Evolutionary conservation across 1,140 invertebrate genomes (phyloP).

Genomic region (Calliopsis andreniformis): DNA sequence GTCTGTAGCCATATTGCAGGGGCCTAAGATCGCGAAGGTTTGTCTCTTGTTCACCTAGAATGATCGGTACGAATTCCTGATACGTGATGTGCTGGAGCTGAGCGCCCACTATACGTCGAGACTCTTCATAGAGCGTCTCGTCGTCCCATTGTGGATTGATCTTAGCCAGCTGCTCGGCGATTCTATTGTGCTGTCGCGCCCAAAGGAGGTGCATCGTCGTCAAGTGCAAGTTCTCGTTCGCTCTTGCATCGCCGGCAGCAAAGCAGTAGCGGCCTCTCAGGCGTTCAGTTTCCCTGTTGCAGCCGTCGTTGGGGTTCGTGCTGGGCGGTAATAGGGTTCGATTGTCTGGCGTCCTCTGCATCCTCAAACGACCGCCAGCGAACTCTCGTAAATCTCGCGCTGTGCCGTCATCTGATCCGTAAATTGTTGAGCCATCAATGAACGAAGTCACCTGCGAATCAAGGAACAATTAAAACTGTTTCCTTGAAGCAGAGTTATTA

Average conservation of each 20-base stretch:
- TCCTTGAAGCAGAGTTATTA: too few relatives aligned
- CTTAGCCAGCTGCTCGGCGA: conserved; percentile 84
- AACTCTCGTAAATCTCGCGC: conserved; percentile 82
- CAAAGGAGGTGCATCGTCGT: conserved; percentile 91
- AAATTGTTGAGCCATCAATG: conserved; percentile 94
- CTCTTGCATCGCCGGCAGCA: conserved; percentile 88
- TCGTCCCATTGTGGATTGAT: conserved; percentile 93
- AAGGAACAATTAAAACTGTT: neutral
- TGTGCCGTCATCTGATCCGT: conserved; percentile 85
- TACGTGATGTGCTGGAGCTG: conserved; percentile 94
- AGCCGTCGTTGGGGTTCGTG: conserved; percentile 87
- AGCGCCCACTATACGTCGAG: conserved; percentile 89
- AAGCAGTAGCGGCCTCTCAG: conserved; percentile 89
- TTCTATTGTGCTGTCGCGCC: conserved; percentile 91
- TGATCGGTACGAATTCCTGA: conserved; percentile 91
- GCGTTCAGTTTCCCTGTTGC: conserved; percentile 86
- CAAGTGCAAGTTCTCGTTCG: conserved; percentile 91
- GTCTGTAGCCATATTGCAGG: conserved; percentile 83
- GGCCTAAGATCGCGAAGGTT: conserved; percentile 84
- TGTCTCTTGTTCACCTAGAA: conserved; percentile 85
- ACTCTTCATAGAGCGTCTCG: conserved; percentile 90
- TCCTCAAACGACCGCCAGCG: conserved; percentile 84
- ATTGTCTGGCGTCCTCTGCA: conserved; percentile 85
- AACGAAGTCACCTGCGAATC: conserved; percentile 85
- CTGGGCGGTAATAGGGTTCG: conserved; percentile 87